Evolutionary conservation across 2,888 invertebrate species (phyloP).

Genomic region (Julus scanicus): DNA sequence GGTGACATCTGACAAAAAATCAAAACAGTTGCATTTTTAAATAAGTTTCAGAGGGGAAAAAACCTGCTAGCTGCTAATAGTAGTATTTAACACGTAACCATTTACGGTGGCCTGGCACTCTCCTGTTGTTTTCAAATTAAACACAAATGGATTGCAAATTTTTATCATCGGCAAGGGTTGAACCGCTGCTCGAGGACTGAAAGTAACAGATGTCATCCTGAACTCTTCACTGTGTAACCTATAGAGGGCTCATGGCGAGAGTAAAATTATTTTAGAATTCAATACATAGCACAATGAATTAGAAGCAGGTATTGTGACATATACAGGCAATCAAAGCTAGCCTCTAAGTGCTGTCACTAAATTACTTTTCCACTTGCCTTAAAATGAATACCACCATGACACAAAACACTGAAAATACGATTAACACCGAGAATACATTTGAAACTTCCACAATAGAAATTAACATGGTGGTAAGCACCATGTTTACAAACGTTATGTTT

Average conservation of each 20-base stretch:
- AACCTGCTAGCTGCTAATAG: background rate
- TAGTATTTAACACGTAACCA: background rate
- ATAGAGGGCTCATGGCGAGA: background rate
- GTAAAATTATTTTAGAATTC: background rate
- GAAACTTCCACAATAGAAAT: constrained; percentile 50
- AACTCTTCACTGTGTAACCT: constrained; percentile 54
- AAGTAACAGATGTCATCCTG: constrained; percentile 52
- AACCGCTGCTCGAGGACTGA: constrained; percentile 30
- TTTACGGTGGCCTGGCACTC: background rate
- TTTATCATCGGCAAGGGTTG: constrained; percentile 38
- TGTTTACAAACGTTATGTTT: background rate
- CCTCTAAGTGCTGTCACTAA: background rate
- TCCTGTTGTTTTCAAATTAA: background rate
- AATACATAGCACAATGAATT: background rate
- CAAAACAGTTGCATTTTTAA: background rate
- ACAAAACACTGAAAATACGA: constrained; percentile 53
- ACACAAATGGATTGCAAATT: constrained; percentile 50
- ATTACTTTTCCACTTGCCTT: too few relatives aligned
- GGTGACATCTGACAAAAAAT: constrained; percentile 20
- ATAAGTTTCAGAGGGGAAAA: background rate
- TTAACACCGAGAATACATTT: constrained; percentile 54
- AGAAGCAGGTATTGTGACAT: background rate
- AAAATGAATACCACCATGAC: constrained; percentile 55
- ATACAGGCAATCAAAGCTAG: background rate
- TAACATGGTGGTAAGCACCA: constrained; percentile 47